phyloP scores from a whole-genome alignment of 2,113 vertebrate species.

The Phylloscopus whistleri region DNA sequence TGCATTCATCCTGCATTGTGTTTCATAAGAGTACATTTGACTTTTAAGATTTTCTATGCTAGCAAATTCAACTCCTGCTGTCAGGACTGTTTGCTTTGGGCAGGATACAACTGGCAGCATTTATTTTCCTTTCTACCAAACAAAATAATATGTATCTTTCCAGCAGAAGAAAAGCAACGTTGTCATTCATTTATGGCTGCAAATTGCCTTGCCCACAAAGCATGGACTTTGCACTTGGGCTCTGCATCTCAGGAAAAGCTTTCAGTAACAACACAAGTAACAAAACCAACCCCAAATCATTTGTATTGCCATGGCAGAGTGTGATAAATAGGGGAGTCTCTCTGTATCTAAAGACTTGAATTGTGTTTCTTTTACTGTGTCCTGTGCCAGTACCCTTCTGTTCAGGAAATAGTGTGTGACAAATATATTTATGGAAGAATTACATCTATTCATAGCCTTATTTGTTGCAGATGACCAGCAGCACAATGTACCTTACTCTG shows the following conservation, averaged over 20 bases:
- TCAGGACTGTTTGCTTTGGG: constrained; percentile 54
- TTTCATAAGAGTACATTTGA: constrained; percentile 31
- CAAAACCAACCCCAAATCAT: not conserved
- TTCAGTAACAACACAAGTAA: not conserved
- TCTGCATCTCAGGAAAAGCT: not conserved
- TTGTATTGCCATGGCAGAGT: not conserved
- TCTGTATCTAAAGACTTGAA: not conserved
- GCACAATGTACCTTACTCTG: not conserved
- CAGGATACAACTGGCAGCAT: constrained; percentile 25
- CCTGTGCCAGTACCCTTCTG: not conserved
- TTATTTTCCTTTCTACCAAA: constrained; percentile 57
- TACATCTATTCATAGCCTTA: not conserved
- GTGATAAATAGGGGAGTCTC: not conserved
- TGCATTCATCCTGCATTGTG: not conserved
- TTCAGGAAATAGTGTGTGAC: not conserved
- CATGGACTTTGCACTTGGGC: not conserved
- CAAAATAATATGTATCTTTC: constrained; percentile 36
- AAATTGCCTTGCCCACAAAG: not conserved
- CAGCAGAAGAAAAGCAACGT: not conserved
- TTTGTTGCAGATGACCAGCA: not conserved
- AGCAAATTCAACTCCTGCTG: constrained; percentile 50
- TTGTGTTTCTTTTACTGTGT: not conserved
- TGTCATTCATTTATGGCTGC: not conserved
- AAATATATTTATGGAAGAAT: not conserved
- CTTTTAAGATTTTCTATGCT: constrained; percentile 40